Percentiles rank a stretch among this genome's conserved stretches.
These are phyloP conservation scores for Urocitellus parryii DNA, from an alignment of 2,113 vertebrate genomes.

Conservation along the genomic window DNA sequence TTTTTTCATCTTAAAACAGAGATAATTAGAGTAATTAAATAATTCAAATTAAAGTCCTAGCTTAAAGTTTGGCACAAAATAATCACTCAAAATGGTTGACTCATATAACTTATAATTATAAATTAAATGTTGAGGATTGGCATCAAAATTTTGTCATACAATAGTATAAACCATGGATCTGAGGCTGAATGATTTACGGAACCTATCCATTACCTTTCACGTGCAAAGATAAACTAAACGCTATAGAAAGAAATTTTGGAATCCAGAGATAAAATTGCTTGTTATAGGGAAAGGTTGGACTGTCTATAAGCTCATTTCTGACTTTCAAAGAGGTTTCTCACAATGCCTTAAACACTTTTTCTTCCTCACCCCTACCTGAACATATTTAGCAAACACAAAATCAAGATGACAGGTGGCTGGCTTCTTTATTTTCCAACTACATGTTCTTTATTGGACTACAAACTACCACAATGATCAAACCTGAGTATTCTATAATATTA, in stretches of 20 bases:
- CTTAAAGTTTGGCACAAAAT: neutral
- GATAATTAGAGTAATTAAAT: neutral
- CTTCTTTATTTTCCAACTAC: constrained; percentile 5
- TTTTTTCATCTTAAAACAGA: neutral
- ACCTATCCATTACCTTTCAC: neutral
- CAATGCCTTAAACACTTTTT: neutral
- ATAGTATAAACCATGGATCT: neutral
- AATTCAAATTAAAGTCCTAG: neutral
- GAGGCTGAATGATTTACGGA: neutral
- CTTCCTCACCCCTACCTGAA: neutral
- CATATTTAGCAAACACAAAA: neutral
- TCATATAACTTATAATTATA: neutral
- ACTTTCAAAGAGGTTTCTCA: neutral
- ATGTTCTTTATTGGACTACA: constrained; percentile 12
- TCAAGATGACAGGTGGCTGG: neutral
- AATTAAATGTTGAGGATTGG: neutral
- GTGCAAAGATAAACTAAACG: neutral
- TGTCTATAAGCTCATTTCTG: neutral
- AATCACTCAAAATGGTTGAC: neutral
- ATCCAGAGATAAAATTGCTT: neutral
- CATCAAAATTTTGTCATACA: neutral
- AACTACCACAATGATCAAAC: constrained; percentile 34
- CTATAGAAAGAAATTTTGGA: neutral
- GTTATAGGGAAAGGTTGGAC: neutral
- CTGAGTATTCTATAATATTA: neutral